Conservation (phyloP, 2,888 invertebrate species). For the Hedya salicella region DNA sequence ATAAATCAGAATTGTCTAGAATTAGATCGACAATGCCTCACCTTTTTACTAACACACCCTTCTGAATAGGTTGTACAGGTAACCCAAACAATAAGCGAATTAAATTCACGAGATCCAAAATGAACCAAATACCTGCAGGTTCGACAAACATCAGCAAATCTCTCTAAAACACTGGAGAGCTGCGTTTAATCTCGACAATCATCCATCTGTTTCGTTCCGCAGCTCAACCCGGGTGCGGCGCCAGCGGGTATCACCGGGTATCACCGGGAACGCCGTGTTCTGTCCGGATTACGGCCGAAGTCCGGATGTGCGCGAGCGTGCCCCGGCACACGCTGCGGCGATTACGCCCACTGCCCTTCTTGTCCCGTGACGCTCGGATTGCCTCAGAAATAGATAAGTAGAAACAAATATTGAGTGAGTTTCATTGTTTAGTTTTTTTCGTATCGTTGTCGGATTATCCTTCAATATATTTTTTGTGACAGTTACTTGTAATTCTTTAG, state of each 20-base stretch:
- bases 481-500: slow-evolving; percentile 4
- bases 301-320: slow-evolving; percentile 73
- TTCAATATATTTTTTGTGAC: slow-evolving; percentile 17
- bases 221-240: slow-evolving; percentile 64
- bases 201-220: slow-evolving; percentile 73
- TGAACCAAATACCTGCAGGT: slow-evolving; percentile 19
- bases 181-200: slow-evolving; percentile 77
- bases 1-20: too few species aligned
- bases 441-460: slow-evolving; percentile 28
- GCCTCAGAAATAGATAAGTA: slow-evolving; percentile 67
- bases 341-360: slow-evolving; percentile 77
- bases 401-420: slow-evolving; percentile 58
- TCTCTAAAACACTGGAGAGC: slow-evolving; percentile 58
- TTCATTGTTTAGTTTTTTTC: slow-evolving; percentile 44
- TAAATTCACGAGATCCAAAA: background rate
- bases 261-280: slow-evolving; percentile 55
- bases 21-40: too few species aligned
- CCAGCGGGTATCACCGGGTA: slow-evolving; percentile 20
- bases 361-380: slow-evolving; percentile 61
- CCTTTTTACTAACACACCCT: too few species aligned
- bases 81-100: background rate
- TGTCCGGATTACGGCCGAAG: slow-evolving; percentile 66
- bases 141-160: slow-evolving; percentile 58
- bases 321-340: slow-evolving; percentile 70
- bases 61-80: too few species aligned